Evolutionary conservation across 1,140 invertebrate species (phyloP).

Genomic region (Drosophila rufa): DNA sequence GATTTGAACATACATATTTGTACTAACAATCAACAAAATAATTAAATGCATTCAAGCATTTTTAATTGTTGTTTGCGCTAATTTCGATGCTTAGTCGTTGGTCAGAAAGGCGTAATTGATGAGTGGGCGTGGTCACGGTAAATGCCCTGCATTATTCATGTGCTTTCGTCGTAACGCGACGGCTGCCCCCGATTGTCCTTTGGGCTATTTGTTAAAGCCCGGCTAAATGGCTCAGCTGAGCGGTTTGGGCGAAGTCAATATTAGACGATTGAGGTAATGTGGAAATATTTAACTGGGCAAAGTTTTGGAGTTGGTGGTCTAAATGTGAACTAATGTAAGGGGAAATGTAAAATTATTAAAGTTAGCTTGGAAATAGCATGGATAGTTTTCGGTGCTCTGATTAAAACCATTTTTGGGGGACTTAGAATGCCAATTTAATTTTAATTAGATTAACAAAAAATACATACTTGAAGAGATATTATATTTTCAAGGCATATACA

Average conservation of each 20-base stretch:
- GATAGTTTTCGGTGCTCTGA: background rate
- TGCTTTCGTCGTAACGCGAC: constrained; percentile 40
- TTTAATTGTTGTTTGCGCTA: constrained; percentile 78
- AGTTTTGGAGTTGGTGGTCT: background rate
- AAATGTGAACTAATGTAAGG: background rate
- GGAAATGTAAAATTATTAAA: background rate
- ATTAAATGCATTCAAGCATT: constrained; percentile 84
- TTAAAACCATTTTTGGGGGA: no score
- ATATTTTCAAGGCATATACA: no score
- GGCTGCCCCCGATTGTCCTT: constrained; percentile 24
- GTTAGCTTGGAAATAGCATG: background rate
- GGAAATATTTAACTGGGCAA: constrained; percentile 11
- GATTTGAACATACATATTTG: constrained; percentile 61
- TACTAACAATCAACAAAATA: constrained; percentile 71
- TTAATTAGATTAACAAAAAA: no score
- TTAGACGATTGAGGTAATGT: constrained; percentile 23
- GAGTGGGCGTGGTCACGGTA: constrained; percentile 28
- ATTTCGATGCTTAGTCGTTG: constrained; percentile 67
- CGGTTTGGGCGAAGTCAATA: constrained; percentile 19
- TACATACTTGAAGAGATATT: no score
- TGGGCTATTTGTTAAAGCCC: constrained; percentile 35
- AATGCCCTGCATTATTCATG: constrained; percentile 66
- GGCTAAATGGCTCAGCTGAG: constrained; percentile 9
- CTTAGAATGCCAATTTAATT: no score
- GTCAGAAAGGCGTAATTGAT: background rate